Evolutionary conservation across 2,113 vertebrate species (phyloP), one percentile per base, ranked within the genome.

Genomic region (Butorides virescens): DNA sequence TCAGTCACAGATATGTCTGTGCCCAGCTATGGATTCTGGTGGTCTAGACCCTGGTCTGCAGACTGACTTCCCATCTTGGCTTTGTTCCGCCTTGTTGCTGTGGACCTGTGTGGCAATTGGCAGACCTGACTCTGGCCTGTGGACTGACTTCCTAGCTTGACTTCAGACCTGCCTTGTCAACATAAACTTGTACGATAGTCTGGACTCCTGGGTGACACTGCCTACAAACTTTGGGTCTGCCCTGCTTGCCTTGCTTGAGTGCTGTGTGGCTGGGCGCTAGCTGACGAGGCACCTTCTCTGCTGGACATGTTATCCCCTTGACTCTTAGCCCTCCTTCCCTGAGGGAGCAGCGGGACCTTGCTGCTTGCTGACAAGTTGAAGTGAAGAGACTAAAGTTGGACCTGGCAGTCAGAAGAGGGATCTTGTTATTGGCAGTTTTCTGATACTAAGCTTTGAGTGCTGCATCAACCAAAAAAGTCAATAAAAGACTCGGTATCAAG

Each of bases 1-100:
- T 46, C 0, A 26, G 44, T 4, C 1, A 3, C 3, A 39, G 42
- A 11, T 1, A 1, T 7, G 9, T 7, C 10, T 3, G 2, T 42
- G 5, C 12, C 12, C 34, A 7, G 9, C 12, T 66, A 0, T 21
- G 36, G 46, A 2, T 49, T 2, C 6, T 82, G 22, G 7, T 59
- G 26, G 6, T 49, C 14, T 10, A 17, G 26, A 17, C 2, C 4
- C 65, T 4, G 7, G 58, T 9, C 37, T 2, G 2, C 9, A 17
- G 36, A 3, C 19, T 50, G 32, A 9, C 7, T 49, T 39, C 19
- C 8, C 0, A 2, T 15, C 15, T 44, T 61, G n/a, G 14, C 8
- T 34, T 50, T 74, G 21, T 34, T 80, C 27, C 74, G 67, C 32
- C 4, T 52, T 65, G 50, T 72, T 2, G 1, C 22, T 26, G 15